These are phyloP conservation scores for Diplodus sargus DNA, from an alignment of 2,797 vertebrate species.

Conservation along the genomic window DNA sequence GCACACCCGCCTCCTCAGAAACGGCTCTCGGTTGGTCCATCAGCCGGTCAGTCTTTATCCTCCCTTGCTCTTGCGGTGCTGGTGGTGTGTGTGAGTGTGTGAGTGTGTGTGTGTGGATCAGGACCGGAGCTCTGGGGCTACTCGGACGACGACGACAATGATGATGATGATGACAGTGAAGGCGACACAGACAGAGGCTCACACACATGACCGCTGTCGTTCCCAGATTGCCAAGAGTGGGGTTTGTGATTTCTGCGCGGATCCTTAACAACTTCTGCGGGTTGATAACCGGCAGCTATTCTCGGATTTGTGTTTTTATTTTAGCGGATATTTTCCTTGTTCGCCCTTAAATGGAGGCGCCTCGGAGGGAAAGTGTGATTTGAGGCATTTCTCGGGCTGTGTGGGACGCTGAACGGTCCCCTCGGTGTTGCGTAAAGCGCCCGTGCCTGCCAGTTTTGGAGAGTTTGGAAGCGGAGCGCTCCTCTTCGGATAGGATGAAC, in stretches of 20 bases:
- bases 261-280: slow-evolving; percentile 48
- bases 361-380: slow-evolving; percentile 60
- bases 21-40: slow-evolving; percentile 77
- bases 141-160: slow-evolving; percentile 27
- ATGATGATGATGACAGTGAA: slow-evolving; percentile 13
- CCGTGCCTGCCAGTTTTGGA: slow-evolving; percentile 63
- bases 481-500: slow-evolving; percentile 75
- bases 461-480: slow-evolving; percentile 67
- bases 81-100: slow-evolving; percentile 26
- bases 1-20: slow-evolving; percentile 72
- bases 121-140: slow-evolving; percentile 45
- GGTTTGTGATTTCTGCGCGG: slow-evolving; percentile 27
- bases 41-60: slow-evolving; percentile 74
- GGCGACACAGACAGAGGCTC: slow-evolving; percentile 35
- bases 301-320: not conserved
- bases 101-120: slow-evolving; percentile 1
- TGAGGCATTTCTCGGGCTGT: slow-evolving; percentile 52
- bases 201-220: slow-evolving; percentile 59
- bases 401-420: slow-evolving; percentile 54
- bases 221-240: slow-evolving; percentile 17
- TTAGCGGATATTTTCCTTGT: slow-evolving; percentile 13
- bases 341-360: slow-evolving; percentile 43
- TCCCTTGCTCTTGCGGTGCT: slow-evolving; percentile 43
- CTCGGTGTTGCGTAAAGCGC: slow-evolving; percentile 73
- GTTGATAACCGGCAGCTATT: not conserved